Evolutionary conservation across 1,140 invertebrate genomes (phyloP), one percentile per base, ranked within the genome.

Genomic region (Neodiprion pinetum): DNA sequence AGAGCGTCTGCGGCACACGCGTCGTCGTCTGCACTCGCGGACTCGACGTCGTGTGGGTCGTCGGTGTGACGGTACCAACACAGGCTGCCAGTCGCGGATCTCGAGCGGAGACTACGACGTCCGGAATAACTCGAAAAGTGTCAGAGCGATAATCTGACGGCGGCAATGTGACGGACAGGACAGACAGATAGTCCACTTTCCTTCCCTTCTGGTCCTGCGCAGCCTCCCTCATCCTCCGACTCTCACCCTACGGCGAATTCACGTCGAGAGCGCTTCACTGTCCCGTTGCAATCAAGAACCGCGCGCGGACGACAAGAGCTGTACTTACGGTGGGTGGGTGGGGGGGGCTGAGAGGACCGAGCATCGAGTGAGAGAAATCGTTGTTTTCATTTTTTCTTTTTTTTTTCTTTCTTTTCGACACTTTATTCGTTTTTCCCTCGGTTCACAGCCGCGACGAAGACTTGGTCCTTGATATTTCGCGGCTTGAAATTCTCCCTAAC

Each of bases 81-180:
- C 28, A 40, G 28, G 2, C 28, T 40, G 2, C 28, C 5, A 5
- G 71, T 74, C 61, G 76, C 76, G 75, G 75, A 65, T 50, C n/a
- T 72, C 70, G 75, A 68, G 8, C 53, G 11, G 53, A 61, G 53
- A 61, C 53, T 61, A 61, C 53, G 53, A 80, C 80, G 83, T 81
- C 80, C 82, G 84, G 86, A 88, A 88, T 88, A 89, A 88, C 87
- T 88, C 83, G 84, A 81, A 88, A 88, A 89, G 86, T 88, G 88
- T 88, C 88, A 88, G 87, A 88, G 88, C 87, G 87, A 88, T 88
- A 89, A 89, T 88, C 88, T 88, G 88, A 88, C 87, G 84, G 82
- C 77, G 80, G 86, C 87, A 83, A 88, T 82, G 83, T 87, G 88
- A 89, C 85, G 87, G 88, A 89, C 87, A 14, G 67, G 21, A 21